Conservation (phyloP, 2,113 vertebrate species). For the Hippocampus zosterae region DNA sequence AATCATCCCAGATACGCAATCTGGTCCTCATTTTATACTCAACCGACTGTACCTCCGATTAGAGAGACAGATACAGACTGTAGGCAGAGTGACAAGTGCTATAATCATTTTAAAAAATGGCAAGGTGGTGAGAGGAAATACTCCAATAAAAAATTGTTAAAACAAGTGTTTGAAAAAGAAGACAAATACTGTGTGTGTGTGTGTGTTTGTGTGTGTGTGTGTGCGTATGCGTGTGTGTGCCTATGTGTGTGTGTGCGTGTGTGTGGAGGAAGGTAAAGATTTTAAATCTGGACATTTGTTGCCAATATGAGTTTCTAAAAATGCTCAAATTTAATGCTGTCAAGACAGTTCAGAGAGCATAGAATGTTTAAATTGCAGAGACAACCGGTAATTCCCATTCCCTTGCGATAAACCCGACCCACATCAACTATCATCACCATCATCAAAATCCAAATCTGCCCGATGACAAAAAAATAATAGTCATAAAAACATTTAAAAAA, state of each 20-base stretch:
- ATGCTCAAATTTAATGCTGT: slow-evolving; percentile 39
- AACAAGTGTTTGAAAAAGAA: slow-evolving; percentile 75
- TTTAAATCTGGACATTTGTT: slow-evolving; percentile 22
- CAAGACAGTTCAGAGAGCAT: slow-evolving; percentile 46
- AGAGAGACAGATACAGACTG: slow-evolving; percentile 90
- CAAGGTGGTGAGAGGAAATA: slow-evolving; percentile 71
- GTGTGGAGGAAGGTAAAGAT: slow-evolving; percentile 23
- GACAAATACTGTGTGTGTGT: slow-evolving; percentile 14
- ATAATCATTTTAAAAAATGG: slow-evolving; percentile 84
- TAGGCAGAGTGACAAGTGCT: slow-evolving; percentile 98
- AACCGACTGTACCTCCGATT: slow-evolving; percentile 96
- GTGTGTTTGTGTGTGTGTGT: not conserved
- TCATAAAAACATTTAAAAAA: no score
- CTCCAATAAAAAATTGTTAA: slow-evolving; percentile 59
- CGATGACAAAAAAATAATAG: slow-evolving; percentile 32
- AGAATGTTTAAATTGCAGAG: slow-evolving; percentile 56
- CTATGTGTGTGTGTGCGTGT: no score
- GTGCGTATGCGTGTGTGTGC: no score
- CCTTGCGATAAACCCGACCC: slow-evolving; percentile 25
- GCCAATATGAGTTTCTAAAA: slow-evolving; percentile 35
- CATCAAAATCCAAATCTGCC: slow-evolving; percentile 39
- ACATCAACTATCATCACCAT: slow-evolving; percentile 22
- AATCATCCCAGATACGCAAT: slow-evolving; percentile 88
- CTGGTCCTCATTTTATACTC: slow-evolving; percentile 93
- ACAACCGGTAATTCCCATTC: slow-evolving; percentile 45